Evolutionary conservation across 2,797 vertebrate genomes (phyloP), one percentile per base, ranked within the genome.

Genomic region (Zalophus californianus): DNA sequence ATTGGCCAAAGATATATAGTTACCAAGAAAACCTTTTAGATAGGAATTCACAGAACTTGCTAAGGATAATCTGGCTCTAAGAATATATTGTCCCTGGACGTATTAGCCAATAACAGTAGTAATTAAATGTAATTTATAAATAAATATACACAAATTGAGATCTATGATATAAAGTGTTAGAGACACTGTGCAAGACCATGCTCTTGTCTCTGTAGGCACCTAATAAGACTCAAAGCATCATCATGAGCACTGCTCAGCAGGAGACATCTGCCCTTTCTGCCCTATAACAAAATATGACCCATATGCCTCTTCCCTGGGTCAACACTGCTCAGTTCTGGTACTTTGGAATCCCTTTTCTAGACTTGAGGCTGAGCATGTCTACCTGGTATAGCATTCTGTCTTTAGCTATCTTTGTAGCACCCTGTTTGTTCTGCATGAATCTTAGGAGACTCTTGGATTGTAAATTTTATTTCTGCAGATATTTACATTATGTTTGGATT

Each of bases 401-500:
- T 91, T 80, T 79, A 77, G 48, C 64, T 13, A 16, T 32, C 38
- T 82, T n/a, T 23, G 41, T 58, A 29, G 80, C 27, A 21, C 20
- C 27, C 27, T 52, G 14, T 58, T 88, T 88, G 16, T 64, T 75
- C 56, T 78, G 25, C n/a, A 32, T 85, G 64, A 70, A 32, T 18
- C 21, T 15, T 78, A 13, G 41, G 38, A 70, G 54, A 62, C 23
- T n/a, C 50, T 86, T 70, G 52, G 21, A 32, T 56, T 70, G 38
- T 23, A 91, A 70, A 64, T 44, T 64, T 82, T 77, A 44, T 60
- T 73, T 78, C 73, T 35, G 54, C 18, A 75, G 78, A 54, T 80
- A 41, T 93, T 93, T 89, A 95, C 16, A 52, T 44, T 80, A 18
- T 68, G 12, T 87, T 96, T 90, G 23, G 27, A 83, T 84, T 86